Evolutionary conservation across 2,888 invertebrate species (phyloP).

Genomic region (Acrocera orbiculus): DNA sequence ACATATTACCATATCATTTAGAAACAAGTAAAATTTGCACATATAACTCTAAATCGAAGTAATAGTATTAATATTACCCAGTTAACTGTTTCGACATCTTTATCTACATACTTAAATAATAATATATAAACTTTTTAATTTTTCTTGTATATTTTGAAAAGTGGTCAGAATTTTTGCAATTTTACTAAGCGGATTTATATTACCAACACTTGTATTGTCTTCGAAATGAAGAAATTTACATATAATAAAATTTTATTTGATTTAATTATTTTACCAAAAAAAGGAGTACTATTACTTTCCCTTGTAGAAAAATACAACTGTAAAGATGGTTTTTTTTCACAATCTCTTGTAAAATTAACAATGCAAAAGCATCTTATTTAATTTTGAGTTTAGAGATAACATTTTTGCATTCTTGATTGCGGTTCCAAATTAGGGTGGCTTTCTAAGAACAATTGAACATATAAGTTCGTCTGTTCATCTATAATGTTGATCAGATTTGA

Average conservation of each 20-base stretch:
- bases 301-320: background rate
- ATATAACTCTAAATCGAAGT: too few relatives aligned
- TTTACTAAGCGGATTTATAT: constrained; percentile 2
- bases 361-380: constrained; percentile 4
- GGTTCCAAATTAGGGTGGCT: constrained; percentile 1
- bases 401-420: constrained; percentile 2
- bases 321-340: constrained; percentile 3
- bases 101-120: too few relatives aligned
- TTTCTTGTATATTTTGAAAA: too few relatives aligned
- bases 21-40: too few relatives aligned
- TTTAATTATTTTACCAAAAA: constrained; percentile 5
- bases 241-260: constrained; percentile 4
- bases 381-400: constrained; percentile 1
- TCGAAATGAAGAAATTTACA: constrained; percentile 5
- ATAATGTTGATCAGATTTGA: too few relatives aligned
- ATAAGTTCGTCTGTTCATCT: too few relatives aligned
- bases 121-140: too few relatives aligned
- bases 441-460: constrained; percentile 1
- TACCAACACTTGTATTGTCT: constrained; percentile 1
- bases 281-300: constrained; percentile 2
- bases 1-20: too few relatives aligned
- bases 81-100: too few relatives aligned
- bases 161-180: constrained; percentile 1
- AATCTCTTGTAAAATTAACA: constrained; percentile 3
- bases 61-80: too few relatives aligned